A percentile compares a stretch with the other conserved stretches of the same genome.
phyloP scores from a whole-genome alignment of 2,113 vertebrate species.

The Tragelaphus strepsiceros region DNA sequence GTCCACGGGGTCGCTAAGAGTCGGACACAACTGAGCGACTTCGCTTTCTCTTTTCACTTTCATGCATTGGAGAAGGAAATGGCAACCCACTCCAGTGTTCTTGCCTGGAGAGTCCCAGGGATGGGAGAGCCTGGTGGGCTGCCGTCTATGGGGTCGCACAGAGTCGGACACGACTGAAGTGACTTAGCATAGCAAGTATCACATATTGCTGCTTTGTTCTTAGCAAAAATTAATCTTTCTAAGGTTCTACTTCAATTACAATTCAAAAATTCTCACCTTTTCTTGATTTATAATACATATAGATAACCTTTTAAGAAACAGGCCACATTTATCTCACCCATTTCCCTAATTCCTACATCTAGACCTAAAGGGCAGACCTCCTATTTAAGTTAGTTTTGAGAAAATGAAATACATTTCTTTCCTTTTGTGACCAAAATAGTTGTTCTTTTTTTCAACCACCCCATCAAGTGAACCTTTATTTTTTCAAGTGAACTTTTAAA shows the following conservation, averaged over 20 bases:
- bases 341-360: conserved; percentile 42
- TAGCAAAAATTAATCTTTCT: conserved; percentile 11
- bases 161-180: too few relatives aligned
- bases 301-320: conserved; percentile 30
- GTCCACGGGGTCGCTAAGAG: too few relatives aligned
- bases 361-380: conserved; percentile 41
- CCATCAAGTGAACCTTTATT: conserved; percentile 51
- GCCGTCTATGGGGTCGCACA: too few relatives aligned
- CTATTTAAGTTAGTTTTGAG: conserved; percentile 57
- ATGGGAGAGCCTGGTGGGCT: too few relatives aligned
- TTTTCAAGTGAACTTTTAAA: conserved; percentile 61
- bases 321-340: not conserved
- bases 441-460: conserved; percentile 37
- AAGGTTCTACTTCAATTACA: not conserved
- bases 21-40: too few relatives aligned
- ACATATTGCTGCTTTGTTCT: not conserved
- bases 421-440: conserved; percentile 40
- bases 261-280: conserved; percentile 36
- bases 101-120: too few relatives aligned
- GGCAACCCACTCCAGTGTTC: too few relatives aligned
- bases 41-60: too few relatives aligned
- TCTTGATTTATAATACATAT: conserved; percentile 30
- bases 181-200: not conserved
- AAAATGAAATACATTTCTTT: conserved; percentile 52
- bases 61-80: too few relatives aligned